phyloP scores from a whole-genome alignment of 1,140 invertebrate species.

The Drosophila funebris region DNA sequence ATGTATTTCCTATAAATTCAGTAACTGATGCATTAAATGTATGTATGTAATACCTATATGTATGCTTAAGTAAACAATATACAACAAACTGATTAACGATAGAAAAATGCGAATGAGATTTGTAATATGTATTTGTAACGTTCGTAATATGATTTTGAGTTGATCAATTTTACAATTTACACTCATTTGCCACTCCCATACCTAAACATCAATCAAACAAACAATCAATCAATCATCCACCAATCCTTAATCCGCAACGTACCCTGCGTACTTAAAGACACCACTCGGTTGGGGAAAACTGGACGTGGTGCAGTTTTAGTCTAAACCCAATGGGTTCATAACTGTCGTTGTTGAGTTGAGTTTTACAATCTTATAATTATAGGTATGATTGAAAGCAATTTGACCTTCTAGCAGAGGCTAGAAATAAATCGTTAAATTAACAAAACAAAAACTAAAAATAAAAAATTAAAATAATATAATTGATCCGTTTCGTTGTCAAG shows the following conservation, averaged over 20 bases:
- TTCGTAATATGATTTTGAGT: constrained; percentile 26
- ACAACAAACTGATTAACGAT: constrained; percentile 12
- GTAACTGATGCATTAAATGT: constrained; percentile 37
- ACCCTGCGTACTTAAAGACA: constrained; percentile 65
- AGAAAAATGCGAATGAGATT: constrained; percentile 48
- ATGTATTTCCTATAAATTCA: constrained; percentile 32
- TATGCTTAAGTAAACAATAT: constrained; percentile 25
- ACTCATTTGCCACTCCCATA: neutral
- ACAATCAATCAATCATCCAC: neutral
- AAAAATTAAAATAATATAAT: neutral
- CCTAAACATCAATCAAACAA: constrained; percentile 2
- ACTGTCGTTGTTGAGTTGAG: constrained; percentile 68
- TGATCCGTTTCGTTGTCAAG: constrained; percentile 3
- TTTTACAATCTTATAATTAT: constrained; percentile 61
- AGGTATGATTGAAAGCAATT: constrained; percentile 11
- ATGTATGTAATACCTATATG: constrained; percentile 41
- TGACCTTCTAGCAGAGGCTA: neutral
- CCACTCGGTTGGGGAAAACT: constrained; percentile 19
- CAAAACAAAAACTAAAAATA: neutral
- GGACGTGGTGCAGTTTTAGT: constrained; percentile 50
- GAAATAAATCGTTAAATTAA: neutral
- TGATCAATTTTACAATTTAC: constrained; percentile 17
- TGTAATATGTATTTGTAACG: constrained; percentile 46
- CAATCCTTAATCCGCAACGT: constrained; percentile 10
- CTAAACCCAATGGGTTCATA: constrained; percentile 78